Base-by-base conservation (phyloP, 2,888 invertebrate genomes). In the Caenorhabditis uteleia region DNA sequence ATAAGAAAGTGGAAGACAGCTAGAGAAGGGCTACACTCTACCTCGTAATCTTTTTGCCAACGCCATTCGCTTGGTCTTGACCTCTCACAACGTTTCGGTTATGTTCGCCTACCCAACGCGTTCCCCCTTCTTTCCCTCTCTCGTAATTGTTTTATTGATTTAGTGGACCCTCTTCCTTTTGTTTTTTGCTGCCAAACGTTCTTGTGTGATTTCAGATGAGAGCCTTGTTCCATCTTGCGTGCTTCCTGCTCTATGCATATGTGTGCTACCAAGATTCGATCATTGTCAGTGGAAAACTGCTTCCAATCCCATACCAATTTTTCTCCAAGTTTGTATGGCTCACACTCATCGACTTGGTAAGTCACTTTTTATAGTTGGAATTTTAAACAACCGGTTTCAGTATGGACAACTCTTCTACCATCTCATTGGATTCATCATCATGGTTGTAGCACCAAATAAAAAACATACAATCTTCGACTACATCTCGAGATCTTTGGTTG, bases 271-370 rank as follows among this genome's bases (percentile, higher is more conserved):
- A 53, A 29, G 79, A 79, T 46, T 67, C 56, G 7, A 46, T 50
- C 39, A 59, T 69, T 16, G 66, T 73, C 1, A 44, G 54, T 8
- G 56, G 53, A 20, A 20, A 61, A 14, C 38, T 61, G 10, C 51
- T 74, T 7, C 77, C 75, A n/a, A 70, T 80, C 27, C 70, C 70
- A 2, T 59, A 62, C 27, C 59, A 70, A 8, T 73, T 66, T 36
- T 57, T 74, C 44, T 78, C 78, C 8, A 68, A 76, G 49, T 74
- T 79, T 43, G 79, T 77, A 16, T 81, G 81, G 81, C 68, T 81
- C 18, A 81, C 81, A 7, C 67, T 80, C 60, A 65, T 79, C 45
- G 75, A 77, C 55, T 57, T 80, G 57, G 80, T 80, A 25, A 60
- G 69, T 65, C n/a, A 46, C 20, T 47, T 27, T 27, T 27, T 36